Conservation (phyloP, 2,113 vertebrate species). For the Dicerorhinus sumatrensis region DNA sequence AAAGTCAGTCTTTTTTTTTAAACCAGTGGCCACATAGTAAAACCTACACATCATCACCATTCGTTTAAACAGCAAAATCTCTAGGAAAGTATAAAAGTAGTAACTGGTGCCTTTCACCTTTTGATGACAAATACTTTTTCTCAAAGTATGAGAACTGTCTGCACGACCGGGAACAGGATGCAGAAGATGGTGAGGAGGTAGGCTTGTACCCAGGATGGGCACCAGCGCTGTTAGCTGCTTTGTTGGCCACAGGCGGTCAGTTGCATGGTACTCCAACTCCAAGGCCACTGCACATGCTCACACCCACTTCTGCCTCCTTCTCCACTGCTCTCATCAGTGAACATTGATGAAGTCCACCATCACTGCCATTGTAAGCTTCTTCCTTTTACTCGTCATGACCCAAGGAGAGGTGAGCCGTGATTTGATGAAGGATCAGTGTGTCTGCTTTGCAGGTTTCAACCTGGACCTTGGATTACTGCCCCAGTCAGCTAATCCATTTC, state of each 20-base stretch:
- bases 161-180: constrained; percentile 75
- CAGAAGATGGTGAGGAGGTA: constrained; percentile 70
- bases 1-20: constrained; percentile 70
- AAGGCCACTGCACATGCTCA: constrained; percentile 85
- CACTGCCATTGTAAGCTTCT: constrained; percentile 90
- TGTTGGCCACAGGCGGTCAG: constrained; percentile 76
- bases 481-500: constrained; percentile 93
- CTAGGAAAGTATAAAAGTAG: constrained; percentile 82
- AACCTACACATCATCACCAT: constrained; percentile 84
- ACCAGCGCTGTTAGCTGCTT: constrained; percentile 6
- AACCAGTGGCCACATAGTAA: constrained; percentile 83
- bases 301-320: constrained; percentile 93
- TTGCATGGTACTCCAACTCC: constrained; percentile 89
- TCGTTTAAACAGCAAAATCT: constrained; percentile 86
- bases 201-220: constrained; percentile 57
- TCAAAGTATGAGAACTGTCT: constrained; percentile 80
- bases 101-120: constrained; percentile 83
- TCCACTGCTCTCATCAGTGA: constrained; percentile 89
- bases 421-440: constrained; percentile 91
- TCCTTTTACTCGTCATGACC: constrained; percentile 92
- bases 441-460: constrained; percentile 94
- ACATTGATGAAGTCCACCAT: constrained; percentile 87
- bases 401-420: constrained; percentile 86
- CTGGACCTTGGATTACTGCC: constrained; percentile 92
- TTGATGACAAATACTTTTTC: constrained; percentile 73